phyloP scores from a whole-genome alignment of 1,140 invertebrate genomes.

The Ptiloglossa arizonensis region DNA sequence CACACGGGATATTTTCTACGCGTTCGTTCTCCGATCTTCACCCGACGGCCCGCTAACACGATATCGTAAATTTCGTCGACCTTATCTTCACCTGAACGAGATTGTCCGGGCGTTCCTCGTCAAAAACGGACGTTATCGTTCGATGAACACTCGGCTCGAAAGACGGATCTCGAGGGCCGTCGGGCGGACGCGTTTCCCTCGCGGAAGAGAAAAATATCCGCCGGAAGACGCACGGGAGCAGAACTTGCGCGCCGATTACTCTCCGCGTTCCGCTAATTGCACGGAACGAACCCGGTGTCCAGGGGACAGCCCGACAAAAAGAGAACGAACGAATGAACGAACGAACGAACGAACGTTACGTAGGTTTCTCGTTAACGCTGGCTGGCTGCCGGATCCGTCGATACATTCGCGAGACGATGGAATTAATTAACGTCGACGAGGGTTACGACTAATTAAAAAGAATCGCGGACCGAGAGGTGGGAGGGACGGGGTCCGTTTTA shows the following conservation, averaged over 20 bases:
- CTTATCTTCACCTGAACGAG: too few relatives aligned
- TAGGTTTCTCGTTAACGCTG: not conserved
- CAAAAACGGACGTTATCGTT: too few relatives aligned
- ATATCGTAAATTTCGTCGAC: too few relatives aligned
- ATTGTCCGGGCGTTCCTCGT: too few relatives aligned
- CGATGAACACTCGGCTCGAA: too few relatives aligned
- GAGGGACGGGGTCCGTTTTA: not conserved
- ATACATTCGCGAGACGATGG: not conserved
- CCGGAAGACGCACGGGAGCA: conserved; percentile 17
- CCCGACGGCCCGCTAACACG: too few relatives aligned
- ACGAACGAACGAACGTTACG: too few relatives aligned
- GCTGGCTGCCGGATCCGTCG: not conserved
- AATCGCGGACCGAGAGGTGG: not conserved
- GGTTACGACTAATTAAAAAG: conserved; percentile 28
- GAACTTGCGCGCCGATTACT: conserved; percentile 26
- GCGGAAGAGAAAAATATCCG: conserved; percentile 7
- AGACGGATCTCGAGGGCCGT: too few relatives aligned
- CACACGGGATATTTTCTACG: too few relatives aligned
- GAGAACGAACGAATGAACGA: not conserved
- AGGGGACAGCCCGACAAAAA: not conserved
- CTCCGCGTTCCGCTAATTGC: not conserved
- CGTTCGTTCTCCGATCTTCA: too few relatives aligned
- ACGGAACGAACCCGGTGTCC: not conserved
- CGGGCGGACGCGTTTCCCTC: not conserved
- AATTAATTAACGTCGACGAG: conserved; percentile 17